phyloP scores from a whole-genome alignment of 30 jellyfish, hydroid and myxozoan species.

The Turritopsis rubra region DNA sequence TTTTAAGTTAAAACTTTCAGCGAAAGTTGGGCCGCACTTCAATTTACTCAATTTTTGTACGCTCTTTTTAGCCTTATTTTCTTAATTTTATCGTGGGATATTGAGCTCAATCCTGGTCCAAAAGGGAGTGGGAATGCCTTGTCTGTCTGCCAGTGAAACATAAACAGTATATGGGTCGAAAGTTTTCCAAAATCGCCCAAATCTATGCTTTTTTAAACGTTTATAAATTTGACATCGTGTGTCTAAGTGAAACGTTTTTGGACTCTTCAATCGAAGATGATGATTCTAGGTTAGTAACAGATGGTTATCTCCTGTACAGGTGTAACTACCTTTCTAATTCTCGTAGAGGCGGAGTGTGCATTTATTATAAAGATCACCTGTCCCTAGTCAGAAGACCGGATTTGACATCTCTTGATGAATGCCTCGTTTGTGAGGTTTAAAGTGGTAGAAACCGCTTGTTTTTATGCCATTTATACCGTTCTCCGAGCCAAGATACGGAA shows the following conservation, averaged over 20 bases:
- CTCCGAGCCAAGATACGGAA: neutral
- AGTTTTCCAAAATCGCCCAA: neutral
- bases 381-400: neutral
- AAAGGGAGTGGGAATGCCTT: neutral
- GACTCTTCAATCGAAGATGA: neutral
- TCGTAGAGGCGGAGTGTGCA: neutral
- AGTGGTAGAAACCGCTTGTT: neutral
- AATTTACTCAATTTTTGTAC: neutral
- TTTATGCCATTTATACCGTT: neutral
- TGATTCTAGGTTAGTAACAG: neutral
- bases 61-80: neutral
- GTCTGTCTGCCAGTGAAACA: neutral
- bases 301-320: neutral
- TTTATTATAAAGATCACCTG: neutral
- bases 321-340: neutral
- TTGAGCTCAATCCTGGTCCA: neutral
- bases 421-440: neutral
- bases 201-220: neutral
- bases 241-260: conserved; percentile 2
- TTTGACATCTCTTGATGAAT: neutral
- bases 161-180: neutral
- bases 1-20: no score
- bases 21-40: no score
- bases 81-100: neutral
- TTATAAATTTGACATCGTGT: neutral